Evolutionary conservation across 1,140 invertebrate species (phyloP), one percentile per base, ranked within the genome.

Genomic region (Oedothorax gibbosus): DNA sequence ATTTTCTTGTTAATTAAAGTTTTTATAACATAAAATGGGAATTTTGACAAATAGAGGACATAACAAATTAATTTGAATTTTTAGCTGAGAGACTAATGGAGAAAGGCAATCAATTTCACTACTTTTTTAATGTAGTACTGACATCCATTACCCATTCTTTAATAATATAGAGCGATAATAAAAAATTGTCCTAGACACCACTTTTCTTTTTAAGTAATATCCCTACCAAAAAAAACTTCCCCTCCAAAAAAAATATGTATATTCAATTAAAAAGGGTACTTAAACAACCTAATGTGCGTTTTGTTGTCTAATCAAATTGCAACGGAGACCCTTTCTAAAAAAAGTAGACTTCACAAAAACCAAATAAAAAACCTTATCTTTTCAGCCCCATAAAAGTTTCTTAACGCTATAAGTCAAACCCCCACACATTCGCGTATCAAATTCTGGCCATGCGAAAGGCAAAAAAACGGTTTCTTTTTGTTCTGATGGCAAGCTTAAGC

Each of bases 391-490:
- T 53, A 76, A 64, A 81, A 76, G 60, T 73, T 84, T 75, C 81
- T 84, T 84, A 64, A 84, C 81, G 81, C 72, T 84, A 76, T 84
- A 84, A 84, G 81, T 84, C 81, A 84, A 76, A 57, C 81, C 56
- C 20, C 60, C 56, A 20, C 60, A 66, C 72, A 49, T 84, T 84
- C 50, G 35, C 18, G 71, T 72, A 84, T 84, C 81, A 76, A 84
- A 84, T 84, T 73, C 81, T 84, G 60, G 20, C 81, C 81, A 75
- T 75, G 81, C 81, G 81, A 66, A 84, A 84, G 62, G 68, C 56
- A 73, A 84, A 75, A 82, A 81, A 82, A 76, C 71, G 66, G 35
- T 62, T 64, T 75, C 72, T 84, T 76, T 84, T 84, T 84, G 64
- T 84, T 68, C 60, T 18, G 62, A 84, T 84, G 81, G 81, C 81